phyloP scores from a whole-genome alignment of 2,888 invertebrate genomes.

The Acanthoscelides obtectus region DNA sequence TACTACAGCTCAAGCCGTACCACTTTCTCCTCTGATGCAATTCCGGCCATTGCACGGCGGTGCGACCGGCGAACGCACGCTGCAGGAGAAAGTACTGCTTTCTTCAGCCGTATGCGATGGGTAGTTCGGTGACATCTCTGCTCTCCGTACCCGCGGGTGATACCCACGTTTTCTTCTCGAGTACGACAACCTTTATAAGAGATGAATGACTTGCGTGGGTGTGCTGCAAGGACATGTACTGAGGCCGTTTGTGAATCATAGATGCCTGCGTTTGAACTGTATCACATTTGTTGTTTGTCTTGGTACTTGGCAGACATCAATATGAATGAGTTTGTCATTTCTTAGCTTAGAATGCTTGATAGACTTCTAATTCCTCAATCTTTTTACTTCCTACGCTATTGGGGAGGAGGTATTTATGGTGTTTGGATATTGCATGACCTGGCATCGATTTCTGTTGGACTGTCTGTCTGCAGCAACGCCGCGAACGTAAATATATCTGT shows the following conservation, averaged over 20 bases:
- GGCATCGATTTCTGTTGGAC: too few species aligned
- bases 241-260: background rate
- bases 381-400: too few species aligned
- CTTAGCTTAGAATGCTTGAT: too few species aligned
- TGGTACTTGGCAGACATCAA: too few species aligned
- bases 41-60: conserved; percentile 12
- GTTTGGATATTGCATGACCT: too few species aligned
- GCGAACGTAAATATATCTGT: too few species aligned
- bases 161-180: background rate
- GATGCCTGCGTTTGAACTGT: too few species aligned
- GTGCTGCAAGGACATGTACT: background rate
- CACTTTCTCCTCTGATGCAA: conserved; percentile 29
- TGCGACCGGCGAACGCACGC: background rate
- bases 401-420: too few species aligned
- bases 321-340: too few species aligned
- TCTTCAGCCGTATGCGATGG: conserved; percentile 3
- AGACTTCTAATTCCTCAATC: too few species aligned
- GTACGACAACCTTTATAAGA: background rate
- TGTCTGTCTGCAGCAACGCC: too few species aligned
- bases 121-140: background rate
- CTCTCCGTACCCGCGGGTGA: background rate
- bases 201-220: background rate
- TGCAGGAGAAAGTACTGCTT: conserved; percentile 30
- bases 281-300: too few species aligned
- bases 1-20: conserved; percentile 3